Evolutionary conservation across 2,797 vertebrate species (phyloP).

Genomic region (Mionectes olivaceus): DNA sequence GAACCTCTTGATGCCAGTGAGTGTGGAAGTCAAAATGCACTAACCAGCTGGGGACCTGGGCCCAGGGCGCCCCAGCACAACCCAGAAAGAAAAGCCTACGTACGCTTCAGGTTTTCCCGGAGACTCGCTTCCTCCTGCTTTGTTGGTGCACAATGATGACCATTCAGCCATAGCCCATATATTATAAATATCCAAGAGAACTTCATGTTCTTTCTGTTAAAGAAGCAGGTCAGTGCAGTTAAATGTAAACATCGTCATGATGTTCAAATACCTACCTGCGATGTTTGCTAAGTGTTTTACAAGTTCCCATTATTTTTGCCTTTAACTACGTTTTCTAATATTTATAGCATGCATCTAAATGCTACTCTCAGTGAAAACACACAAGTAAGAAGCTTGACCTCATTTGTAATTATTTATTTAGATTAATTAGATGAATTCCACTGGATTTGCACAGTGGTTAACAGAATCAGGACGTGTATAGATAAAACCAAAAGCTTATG

Average conservation of each 20-base stretch:
- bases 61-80: not conserved
- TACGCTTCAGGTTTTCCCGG: conserved; percentile 83
- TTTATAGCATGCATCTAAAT: not conserved
- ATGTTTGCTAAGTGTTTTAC: not conserved
- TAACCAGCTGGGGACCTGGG: not conserved
- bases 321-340: not conserved
- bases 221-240: not conserved
- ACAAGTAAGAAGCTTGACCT: not conserved
- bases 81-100: conserved; percentile 22
- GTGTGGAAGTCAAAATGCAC: not conserved
- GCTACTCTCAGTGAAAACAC: not conserved
- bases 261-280: not conserved
- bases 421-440: not conserved
- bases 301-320: not conserved
- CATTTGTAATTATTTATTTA: not conserved
- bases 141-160: conserved; percentile 67
- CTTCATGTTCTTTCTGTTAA: conserved; percentile 81
- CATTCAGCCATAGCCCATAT: conserved; percentile 71
- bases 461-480: not conserved
- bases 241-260: not conserved
- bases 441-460: not conserved
- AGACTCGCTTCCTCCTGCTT: conserved; percentile 60
- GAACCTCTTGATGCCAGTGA: not conserved
- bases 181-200: conserved; percentile 71
- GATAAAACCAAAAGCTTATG: not conserved